phyloP scores from a whole-genome alignment of 2,113 vertebrate species.

The Pogonocichla stellata region DNA sequence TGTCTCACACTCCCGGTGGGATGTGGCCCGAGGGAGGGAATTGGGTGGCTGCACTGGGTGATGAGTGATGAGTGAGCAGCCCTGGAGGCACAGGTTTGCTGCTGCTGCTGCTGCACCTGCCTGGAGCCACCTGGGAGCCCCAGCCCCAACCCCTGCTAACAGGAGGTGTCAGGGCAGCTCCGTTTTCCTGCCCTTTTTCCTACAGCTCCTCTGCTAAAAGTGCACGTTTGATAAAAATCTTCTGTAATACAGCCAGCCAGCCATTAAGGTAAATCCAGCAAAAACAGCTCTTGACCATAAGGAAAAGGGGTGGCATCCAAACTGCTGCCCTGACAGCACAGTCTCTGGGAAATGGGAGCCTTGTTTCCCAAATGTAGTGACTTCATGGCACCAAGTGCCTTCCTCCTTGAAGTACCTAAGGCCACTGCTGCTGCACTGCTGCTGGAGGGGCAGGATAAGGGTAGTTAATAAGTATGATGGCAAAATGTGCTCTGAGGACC shows the following conservation, averaged over 20 bases:
- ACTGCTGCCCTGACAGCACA: not conserved
- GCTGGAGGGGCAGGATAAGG: not conserved
- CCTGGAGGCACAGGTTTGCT: not conserved
- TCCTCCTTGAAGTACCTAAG: not conserved
- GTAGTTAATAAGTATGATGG: not conserved
- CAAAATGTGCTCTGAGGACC: not conserved
- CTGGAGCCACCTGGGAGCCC: not conserved
- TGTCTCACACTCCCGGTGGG: conserved; percentile 30
- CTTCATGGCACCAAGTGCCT: not conserved
- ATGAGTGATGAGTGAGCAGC: not conserved
- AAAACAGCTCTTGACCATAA: not conserved
- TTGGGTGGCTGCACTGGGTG: not conserved
- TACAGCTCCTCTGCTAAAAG: not conserved
- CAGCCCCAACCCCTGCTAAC: not conserved
- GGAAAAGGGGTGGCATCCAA: not conserved
- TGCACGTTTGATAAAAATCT: not conserved
- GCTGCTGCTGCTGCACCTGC: not conserved
- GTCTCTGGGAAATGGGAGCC: not conserved
- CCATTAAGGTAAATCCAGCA: not conserved
- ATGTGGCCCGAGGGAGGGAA: not conserved
- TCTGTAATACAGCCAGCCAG: not conserved
- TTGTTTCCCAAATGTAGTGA: not conserved
- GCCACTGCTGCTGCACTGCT: not conserved
- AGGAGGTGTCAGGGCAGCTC: not conserved
- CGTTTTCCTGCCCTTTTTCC: not conserved